These are phyloP conservation scores for Pipistrellus kuhlii DNA, from an alignment of 2,797 vertebrate species.

Conservation along the genomic window DNA sequence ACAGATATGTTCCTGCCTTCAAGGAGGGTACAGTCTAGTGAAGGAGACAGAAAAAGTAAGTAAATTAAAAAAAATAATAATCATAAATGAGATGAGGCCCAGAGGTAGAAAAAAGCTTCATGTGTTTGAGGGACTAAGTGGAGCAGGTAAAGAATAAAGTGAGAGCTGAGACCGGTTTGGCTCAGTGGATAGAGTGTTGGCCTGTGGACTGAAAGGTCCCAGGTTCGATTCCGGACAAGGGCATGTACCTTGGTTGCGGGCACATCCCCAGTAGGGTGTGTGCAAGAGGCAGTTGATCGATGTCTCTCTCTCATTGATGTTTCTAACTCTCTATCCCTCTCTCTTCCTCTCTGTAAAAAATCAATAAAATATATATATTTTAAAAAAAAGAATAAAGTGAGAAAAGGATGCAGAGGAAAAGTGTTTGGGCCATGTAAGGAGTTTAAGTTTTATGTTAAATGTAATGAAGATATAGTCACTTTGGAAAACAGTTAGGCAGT, in stretches of 20 bases:
- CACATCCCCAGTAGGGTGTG: too few relatives aligned
- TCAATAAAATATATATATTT: too few relatives aligned
- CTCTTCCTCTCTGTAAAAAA: too few relatives aligned
- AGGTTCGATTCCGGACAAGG: too few relatives aligned
- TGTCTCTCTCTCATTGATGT: too few relatives aligned
- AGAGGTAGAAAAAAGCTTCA: not conserved
- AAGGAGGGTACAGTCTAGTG: not conserved
- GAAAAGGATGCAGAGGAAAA: not conserved
- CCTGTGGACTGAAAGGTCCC: too few relatives aligned
- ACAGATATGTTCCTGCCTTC: not conserved
- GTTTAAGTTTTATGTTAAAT: not conserved
- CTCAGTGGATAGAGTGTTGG: too few relatives aligned
- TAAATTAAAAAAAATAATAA: not conserved
- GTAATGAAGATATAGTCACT: not conserved
- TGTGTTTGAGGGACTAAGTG: not conserved
- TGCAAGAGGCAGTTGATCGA: too few relatives aligned
- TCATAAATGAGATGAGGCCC: not conserved
- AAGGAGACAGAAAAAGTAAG: not conserved
- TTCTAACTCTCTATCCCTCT: too few relatives aligned
- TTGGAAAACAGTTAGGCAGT: not conserved
- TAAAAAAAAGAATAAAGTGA: not conserved
- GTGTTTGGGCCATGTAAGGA: not conserved
- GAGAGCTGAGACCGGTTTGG: too few relatives aligned
- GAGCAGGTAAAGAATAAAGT: not conserved
- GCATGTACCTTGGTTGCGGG: too few relatives aligned